A percentile compares a stretch with the other conserved stretches of the same genome.
phyloP scores from a whole-genome alignment of 2,113 vertebrate genomes.

The Atherinomorus stipes region DNA sequence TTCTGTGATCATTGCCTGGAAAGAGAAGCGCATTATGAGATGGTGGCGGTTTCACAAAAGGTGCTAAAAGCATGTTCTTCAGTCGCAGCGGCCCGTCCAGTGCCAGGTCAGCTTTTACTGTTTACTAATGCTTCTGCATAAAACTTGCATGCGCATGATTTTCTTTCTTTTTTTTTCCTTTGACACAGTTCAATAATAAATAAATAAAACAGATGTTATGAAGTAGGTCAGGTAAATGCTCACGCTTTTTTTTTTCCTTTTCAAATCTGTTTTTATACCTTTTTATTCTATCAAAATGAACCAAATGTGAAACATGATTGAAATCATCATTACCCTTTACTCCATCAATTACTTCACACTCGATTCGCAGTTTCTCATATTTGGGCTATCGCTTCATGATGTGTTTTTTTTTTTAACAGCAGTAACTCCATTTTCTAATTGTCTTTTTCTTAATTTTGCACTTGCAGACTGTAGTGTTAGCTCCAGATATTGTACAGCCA shows the following conservation, averaged over 20 bases:
- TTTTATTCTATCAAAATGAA: not conserved
- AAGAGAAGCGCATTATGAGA: not conserved
- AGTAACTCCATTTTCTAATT: no score
- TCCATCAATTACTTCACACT: not conserved
- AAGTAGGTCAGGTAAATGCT: not conserved
- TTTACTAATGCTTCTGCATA: not conserved
- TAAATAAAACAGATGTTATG: not conserved
- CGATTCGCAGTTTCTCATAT: no score
- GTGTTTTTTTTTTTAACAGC: no score
- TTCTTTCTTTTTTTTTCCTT: not conserved
- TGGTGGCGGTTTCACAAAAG: not conserved
- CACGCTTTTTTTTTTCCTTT: not conserved
- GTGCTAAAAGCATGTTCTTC: constrained; percentile 2
- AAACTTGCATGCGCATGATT: not conserved
- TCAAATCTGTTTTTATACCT: not conserved
- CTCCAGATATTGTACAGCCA: no score
- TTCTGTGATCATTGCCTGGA: not conserved
- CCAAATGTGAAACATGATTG: no score
- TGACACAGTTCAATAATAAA: not conserved
- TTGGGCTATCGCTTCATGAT: no score
- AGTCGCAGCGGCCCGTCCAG: not conserved
- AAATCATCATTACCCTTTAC: not conserved
- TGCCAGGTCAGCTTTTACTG: not conserved
- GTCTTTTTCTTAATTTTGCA: no score
- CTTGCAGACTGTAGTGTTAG: no score